Evolutionary conservation across 2,888 invertebrate genomes (phyloP).

Genomic region (Lathronympha strigana): DNA sequence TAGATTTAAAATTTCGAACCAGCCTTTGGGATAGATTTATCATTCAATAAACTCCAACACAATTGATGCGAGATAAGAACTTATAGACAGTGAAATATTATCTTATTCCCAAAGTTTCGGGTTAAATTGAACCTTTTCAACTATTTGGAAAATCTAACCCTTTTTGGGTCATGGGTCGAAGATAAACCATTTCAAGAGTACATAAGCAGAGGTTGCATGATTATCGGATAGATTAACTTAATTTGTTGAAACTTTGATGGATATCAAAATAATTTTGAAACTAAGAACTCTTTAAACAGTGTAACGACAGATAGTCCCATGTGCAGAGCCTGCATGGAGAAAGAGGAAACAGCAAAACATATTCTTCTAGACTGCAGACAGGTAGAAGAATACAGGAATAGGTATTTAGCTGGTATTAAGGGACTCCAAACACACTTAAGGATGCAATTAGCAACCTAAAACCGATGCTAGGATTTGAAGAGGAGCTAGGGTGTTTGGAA

Average conservation of each 20-base stretch:
- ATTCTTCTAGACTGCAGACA: too few relatives aligned
- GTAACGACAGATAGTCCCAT: too few relatives aligned
- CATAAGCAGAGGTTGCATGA: neutral
- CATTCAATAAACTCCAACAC: constrained; percentile 13
- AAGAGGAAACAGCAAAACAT: too few relatives aligned
- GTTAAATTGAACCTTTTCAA: constrained; percentile 23
- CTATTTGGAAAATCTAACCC: constrained; percentile 28
- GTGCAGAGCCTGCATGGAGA: too few relatives aligned
- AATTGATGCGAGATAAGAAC: constrained; percentile 16
- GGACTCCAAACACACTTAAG: too few relatives aligned
- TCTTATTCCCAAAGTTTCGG: constrained; percentile 22
- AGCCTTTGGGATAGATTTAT: constrained; percentile 4
- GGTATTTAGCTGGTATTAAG: too few relatives aligned
- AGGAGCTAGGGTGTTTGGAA: too few relatives aligned
- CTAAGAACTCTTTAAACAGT: neutral
- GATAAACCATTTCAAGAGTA: constrained; percentile 3
- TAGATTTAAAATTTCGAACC: too few relatives aligned
- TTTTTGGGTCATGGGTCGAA: constrained; percentile 21
- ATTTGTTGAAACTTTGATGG: neutral
- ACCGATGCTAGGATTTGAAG: too few relatives aligned
- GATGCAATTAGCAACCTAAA: too few relatives aligned
- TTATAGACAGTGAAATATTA: constrained; percentile 28
- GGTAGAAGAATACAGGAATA: too few relatives aligned
- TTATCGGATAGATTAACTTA: neutral
- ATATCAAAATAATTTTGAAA: neutral